phyloP scores from a whole-genome alignment of 1,140 invertebrate species.

The Hirudo medicinalis region DNA sequence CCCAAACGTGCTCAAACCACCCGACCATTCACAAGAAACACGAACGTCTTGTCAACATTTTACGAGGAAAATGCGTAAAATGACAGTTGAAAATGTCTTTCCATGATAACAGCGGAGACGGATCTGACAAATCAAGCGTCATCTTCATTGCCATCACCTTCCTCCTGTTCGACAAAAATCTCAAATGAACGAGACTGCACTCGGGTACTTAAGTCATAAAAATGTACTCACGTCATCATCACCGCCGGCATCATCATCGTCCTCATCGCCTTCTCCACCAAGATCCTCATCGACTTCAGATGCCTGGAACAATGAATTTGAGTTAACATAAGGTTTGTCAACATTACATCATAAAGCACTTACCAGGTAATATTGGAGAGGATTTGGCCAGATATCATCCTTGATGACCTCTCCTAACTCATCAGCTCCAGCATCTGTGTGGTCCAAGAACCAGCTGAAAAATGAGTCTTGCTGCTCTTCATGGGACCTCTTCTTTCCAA shows the following conservation, averaged over 20 bases:
- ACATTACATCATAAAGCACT: neutral
- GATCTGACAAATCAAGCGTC: neutral
- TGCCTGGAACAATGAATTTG: constrained; percentile 8
- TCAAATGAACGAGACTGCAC: neutral
- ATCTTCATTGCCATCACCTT: too few species aligned
- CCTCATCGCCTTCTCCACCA: constrained; percentile 2
- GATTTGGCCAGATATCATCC: constrained; percentile 82
- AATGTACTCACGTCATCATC: constrained; percentile 1
- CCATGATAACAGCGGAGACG: neutral
- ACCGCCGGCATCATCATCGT: neutral
- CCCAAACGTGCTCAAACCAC: too few species aligned
- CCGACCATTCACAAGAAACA: too few species aligned
- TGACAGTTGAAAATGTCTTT: neutral
- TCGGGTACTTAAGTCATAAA: neutral
- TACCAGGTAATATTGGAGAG: constrained; percentile 67
- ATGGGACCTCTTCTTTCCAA: constrained; percentile 20
- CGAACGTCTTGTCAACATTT: too few species aligned
- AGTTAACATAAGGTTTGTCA: neutral
- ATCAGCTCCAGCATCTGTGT: constrained; percentile 39
- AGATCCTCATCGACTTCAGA: constrained; percentile 16
- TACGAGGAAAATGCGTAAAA: too few species aligned
- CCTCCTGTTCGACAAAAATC: neutral
- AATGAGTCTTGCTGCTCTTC: constrained; percentile 35
- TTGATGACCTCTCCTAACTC: constrained; percentile 51
- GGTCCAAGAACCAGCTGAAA: constrained; percentile 42